Percentiles rank a stretch among this genome's conserved stretches.
These are phyloP conservation scores for Gerris lacustris DNA, from an alignment of 2,888 invertebrate species.

Conservation along the genomic window DNA sequence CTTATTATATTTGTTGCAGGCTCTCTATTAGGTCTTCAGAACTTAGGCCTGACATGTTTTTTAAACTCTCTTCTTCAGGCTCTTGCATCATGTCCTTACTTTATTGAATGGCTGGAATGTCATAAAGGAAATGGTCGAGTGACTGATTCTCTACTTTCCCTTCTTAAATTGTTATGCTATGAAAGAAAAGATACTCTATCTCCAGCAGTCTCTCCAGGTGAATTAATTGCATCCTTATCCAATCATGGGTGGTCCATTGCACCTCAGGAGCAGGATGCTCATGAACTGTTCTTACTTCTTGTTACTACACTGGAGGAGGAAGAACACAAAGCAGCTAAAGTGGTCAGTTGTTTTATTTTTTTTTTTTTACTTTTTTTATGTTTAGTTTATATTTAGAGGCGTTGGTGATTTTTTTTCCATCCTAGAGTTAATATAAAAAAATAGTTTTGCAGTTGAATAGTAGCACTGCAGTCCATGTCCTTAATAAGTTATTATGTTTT, in stretches of 20 bases:
- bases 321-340: conserved; percentile 34
- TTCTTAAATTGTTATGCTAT: conserved; percentile 52
- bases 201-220: conserved; percentile 46
- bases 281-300: conserved; percentile 80
- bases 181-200: conserved; percentile 6
- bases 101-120: conserved; percentile 67
- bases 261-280: conserved; percentile 84
- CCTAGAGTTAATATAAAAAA: no score
- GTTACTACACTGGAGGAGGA: conserved; percentile 85
- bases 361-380: not conserved
- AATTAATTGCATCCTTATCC: conserved; percentile 60
- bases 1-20: conserved; percentile 38
- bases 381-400: not conserved
- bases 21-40: conserved; percentile 72
- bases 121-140: conserved; percentile 54
- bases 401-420: not conserved
- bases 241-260: conserved; percentile 76
- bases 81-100: conserved; percentile 72
- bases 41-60: conserved; percentile 86
- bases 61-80: conserved; percentile 83
- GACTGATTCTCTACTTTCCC: conserved; percentile 58
- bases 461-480: no score
- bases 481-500: no score
- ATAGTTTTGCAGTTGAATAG: no score
- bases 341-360: conserved; percentile 14